These are phyloP conservation scores for Diarsia dahlii DNA, from an alignment of 2,888 invertebrate genomes.

Conservation along the genomic window DNA sequence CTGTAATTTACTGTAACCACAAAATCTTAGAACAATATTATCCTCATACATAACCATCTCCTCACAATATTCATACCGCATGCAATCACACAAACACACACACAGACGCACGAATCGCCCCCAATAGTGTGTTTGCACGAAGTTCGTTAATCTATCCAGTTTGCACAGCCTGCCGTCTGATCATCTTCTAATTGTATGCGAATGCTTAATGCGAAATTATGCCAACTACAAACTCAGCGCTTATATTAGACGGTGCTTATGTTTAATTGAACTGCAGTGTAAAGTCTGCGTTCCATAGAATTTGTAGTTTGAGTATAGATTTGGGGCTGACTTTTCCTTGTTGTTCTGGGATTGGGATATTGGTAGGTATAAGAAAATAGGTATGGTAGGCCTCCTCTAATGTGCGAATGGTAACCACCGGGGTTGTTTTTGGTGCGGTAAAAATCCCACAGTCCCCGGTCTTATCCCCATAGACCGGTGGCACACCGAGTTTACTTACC, in stretches of 20 bases:
- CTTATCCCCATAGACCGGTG: too few species aligned
- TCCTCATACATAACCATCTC: constrained; percentile 20
- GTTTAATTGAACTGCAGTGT: constrained; percentile 53
- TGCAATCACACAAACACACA: constrained; percentile 57
- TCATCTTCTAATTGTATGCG: constrained; percentile 81
- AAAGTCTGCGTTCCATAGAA: constrained; percentile 28
- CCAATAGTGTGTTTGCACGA: constrained; percentile 71
- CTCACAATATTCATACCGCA: constrained; percentile 15
- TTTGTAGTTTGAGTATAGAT: too few species aligned
- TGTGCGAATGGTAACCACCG: too few species aligned
- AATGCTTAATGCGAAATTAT: constrained; percentile 75
- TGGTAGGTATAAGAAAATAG: too few species aligned
- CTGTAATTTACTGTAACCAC: too few species aligned
- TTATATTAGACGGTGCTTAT: constrained; percentile 45
- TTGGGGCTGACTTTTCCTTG: too few species aligned
- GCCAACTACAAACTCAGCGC: constrained; percentile 58
- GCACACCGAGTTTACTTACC: too few species aligned
- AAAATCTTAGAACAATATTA: neutral
- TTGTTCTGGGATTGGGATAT: too few species aligned
- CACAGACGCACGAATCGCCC: constrained; percentile 60
- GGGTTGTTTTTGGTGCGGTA: too few species aligned
- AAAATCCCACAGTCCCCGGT: too few species aligned
- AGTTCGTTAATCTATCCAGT: constrained; percentile 75
- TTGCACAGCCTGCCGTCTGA: constrained; percentile 71
- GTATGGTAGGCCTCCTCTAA: too few species aligned